Conservation (phyloP, 2,797 vertebrate species). For the Serranus cabrilla region DNA sequence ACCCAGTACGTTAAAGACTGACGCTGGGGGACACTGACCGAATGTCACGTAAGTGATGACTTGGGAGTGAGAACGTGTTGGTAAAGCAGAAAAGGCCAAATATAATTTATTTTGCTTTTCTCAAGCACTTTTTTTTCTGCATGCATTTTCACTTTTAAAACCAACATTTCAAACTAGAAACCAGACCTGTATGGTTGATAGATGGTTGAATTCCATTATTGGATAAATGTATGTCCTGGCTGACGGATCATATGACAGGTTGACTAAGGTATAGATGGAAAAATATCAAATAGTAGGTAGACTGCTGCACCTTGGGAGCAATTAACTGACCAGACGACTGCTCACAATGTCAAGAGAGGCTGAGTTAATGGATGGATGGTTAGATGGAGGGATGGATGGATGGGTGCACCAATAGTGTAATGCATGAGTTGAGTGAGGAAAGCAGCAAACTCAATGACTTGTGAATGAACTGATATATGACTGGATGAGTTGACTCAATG, state of each 20-base stretch:
- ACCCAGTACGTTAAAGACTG: no score
- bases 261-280: background rate
- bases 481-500: slow-evolving; percentile 1
- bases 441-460: background rate
- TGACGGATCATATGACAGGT: background rate
- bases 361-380: background rate
- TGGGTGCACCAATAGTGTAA: background rate
- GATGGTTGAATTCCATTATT: background rate
- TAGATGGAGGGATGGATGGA: background rate
- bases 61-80: no score
- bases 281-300: background rate
- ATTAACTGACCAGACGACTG: background rate
- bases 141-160: background rate
- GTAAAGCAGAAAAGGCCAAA: no score
- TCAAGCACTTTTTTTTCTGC: background rate
- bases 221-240: background rate
- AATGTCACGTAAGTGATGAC: no score
- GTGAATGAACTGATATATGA: slow-evolving; percentile 13
- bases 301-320: background rate
- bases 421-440: background rate
- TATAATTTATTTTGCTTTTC: no score
- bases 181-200: background rate
- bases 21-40: no score
- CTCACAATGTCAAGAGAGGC: background rate
- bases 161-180: background rate